Evolutionary conservation across 2,888 invertebrate genomes (phyloP).

Genomic region (Platypus cylindrus): DNA sequence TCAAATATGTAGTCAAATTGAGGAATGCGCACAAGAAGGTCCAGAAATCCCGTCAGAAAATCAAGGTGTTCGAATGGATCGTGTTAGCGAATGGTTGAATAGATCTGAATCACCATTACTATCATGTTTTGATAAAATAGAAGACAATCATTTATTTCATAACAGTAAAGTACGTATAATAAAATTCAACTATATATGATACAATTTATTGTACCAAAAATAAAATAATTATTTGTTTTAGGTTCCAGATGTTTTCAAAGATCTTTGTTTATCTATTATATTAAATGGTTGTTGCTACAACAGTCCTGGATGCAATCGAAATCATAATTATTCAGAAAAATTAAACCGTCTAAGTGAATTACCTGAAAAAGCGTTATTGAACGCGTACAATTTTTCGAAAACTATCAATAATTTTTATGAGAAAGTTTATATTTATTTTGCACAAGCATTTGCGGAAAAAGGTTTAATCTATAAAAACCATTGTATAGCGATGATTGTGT

Average conservation of each 20-base stretch:
- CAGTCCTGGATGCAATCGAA: not conserved
- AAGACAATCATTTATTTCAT: too few species aligned
- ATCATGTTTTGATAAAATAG: too few species aligned
- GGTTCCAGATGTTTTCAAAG: conserved; percentile 11
- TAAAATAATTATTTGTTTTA: conserved; percentile 8
- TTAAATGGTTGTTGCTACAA: not conserved
- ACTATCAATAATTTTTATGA: conserved; percentile 1
- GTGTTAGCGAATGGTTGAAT: conserved; percentile 1
- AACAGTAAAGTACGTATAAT: too few species aligned
- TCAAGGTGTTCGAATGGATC: not conserved
- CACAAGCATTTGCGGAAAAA: conserved; percentile 3
- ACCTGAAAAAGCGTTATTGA: not conserved
- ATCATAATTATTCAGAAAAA: conserved; percentile 1
- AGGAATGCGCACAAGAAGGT: too few species aligned
- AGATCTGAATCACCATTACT: not conserved
- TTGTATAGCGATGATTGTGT: too few species aligned
- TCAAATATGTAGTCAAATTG: too few species aligned
- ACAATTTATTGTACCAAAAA: too few species aligned
- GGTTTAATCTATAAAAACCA: too few species aligned
- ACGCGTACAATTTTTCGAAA: conserved; percentile 7
- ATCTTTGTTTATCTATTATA: conserved; percentile 5
- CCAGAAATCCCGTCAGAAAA: too few species aligned
- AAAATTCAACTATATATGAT: too few species aligned
- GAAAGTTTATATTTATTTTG: conserved; percentile 4
- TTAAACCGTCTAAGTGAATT: not conserved